These are phyloP conservation scores for Conops quadrifasciatus DNA, from an alignment of 2,888 invertebrate species.

Conservation along the genomic window DNA sequence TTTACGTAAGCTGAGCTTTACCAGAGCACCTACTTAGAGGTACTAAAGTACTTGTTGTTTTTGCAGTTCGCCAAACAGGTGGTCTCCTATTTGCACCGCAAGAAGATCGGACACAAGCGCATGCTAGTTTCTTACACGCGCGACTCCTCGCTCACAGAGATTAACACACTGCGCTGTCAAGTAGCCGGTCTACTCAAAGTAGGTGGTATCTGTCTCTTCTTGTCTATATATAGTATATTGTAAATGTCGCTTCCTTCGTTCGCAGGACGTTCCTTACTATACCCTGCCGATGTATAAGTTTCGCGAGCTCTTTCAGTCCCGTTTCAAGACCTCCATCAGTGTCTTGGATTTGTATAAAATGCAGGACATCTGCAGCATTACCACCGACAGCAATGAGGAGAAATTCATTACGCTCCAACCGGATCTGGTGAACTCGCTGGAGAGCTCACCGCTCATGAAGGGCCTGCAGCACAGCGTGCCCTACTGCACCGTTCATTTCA, in stretches of 20 bases:
- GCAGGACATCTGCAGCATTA: conserved; percentile 79
- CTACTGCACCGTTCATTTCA: conserved; percentile 72
- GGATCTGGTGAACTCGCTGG: conserved; percentile 69
- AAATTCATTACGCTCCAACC: conserved; percentile 76
- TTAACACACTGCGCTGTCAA: conserved; percentile 73
- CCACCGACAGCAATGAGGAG: conserved; percentile 74
- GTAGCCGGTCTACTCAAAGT: conserved; percentile 75
- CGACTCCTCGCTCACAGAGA: conserved; percentile 69
- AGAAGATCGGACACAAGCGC: conserved; percentile 81
- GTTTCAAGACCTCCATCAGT: conserved; percentile 77
- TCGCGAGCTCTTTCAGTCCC: conserved; percentile 80
- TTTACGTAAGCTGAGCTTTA: conserved; percentile 54
- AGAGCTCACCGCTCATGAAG: conserved; percentile 67
- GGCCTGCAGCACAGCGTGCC: conserved; percentile 67
- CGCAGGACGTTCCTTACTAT: conserved; percentile 77
- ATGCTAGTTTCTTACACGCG: conserved; percentile 79
- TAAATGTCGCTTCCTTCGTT: too few relatives aligned
- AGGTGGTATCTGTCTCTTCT: conserved; percentile 32
- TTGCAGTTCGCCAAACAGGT: conserved; percentile 70
- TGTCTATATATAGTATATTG: too few relatives aligned
- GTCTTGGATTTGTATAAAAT: conserved; percentile 76
- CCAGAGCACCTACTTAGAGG: too few relatives aligned
- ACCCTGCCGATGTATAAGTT: conserved; percentile 82
- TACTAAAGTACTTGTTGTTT: neutral
- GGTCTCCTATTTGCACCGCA: conserved; percentile 81